Evolutionary conservation across 2,113 vertebrate genomes (phyloP).

Genomic region (Ochotona curzoniae): DNA sequence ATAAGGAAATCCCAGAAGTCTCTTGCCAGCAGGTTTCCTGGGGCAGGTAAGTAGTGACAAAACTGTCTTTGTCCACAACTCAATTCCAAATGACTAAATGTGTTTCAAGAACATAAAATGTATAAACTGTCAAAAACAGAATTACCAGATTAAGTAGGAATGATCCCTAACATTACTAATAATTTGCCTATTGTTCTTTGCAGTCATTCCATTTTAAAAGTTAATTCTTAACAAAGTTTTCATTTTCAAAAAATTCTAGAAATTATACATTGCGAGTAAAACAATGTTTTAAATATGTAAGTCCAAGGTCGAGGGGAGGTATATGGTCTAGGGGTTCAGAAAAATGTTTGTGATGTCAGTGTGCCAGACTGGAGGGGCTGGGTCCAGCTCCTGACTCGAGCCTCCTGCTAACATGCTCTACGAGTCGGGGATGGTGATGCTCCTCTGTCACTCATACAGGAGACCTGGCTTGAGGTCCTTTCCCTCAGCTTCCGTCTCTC

Average conservation of each 20-base stretch:
- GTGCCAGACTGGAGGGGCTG: no score
- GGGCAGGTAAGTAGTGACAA: neutral
- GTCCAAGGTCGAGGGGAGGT: no score
- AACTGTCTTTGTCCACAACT: neutral
- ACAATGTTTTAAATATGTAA: neutral
- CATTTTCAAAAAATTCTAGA: neutral
- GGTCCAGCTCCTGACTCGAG: no score
- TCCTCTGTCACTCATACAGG: no score
- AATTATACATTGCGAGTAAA: neutral
- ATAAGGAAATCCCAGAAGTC: neutral
- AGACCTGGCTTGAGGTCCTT: no score
- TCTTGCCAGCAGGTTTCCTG: neutral
- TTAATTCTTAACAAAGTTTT: conserved; percentile 26
- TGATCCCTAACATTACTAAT: neutral
- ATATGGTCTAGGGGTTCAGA: no score
- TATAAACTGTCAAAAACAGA: neutral
- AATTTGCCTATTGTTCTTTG: conserved; percentile 21
- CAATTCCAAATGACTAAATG: neutral
- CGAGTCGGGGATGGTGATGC: no score
- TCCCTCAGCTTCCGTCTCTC: no score
- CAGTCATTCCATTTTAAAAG: neutral
- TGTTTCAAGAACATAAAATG: neutral
- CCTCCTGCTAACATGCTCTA: no score
- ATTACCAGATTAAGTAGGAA: neutral
- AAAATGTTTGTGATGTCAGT: no score